phyloP scores from a whole-genome alignment of 2,888 invertebrate genomes.

The Mylabris sibirica region DNA sequence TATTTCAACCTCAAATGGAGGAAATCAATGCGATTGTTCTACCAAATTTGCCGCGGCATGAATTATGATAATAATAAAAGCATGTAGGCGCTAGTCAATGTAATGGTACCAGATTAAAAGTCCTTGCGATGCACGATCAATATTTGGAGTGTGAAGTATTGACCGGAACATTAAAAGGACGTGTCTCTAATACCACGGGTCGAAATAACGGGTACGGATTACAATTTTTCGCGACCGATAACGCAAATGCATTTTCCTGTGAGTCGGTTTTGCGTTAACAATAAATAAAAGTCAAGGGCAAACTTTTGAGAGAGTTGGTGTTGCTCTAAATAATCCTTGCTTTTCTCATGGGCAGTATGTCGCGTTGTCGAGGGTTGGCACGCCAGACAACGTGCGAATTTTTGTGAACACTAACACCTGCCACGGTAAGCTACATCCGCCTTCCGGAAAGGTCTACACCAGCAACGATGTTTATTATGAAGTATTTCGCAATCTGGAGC shows the following conservation, averaged over 20 bases:
- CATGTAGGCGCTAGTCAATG: conserved; percentile 36
- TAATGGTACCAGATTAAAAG: conserved; percentile 36
- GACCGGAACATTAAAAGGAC: conserved; percentile 7
- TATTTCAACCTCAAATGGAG: conserved; percentile 23
- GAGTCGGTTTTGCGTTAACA: conserved; percentile 39
- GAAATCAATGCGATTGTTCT: conserved; percentile 30
- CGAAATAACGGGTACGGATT: conserved; percentile 16
- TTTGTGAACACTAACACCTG: background rate
- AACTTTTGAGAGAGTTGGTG: conserved; percentile 34
- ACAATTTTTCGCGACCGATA: conserved; percentile 26
- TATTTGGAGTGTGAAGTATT: conserved; percentile 22
- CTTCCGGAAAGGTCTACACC: background rate
- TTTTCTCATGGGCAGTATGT: conserved; percentile 42
- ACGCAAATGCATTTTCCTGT: conserved; percentile 38
- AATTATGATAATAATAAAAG: conserved; percentile 37
- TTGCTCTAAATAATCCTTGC: conserved; percentile 34
- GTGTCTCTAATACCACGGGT: too few relatives aligned
- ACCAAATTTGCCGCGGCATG: conserved; percentile 42
- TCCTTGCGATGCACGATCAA: conserved; percentile 13
- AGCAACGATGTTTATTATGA: too few relatives aligned
- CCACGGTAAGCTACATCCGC: conserved; percentile 6
- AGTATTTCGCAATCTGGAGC: too few relatives aligned
- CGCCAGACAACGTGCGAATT: background rate
- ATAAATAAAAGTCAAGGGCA: conserved; percentile 43
- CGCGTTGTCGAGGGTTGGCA: conserved; percentile 33